A percentile compares a stretch with the other conserved stretches of the same genome.
Conservation (phyloP, 2,888 invertebrate species). For the Eupithecia abbreviata region DNA sequence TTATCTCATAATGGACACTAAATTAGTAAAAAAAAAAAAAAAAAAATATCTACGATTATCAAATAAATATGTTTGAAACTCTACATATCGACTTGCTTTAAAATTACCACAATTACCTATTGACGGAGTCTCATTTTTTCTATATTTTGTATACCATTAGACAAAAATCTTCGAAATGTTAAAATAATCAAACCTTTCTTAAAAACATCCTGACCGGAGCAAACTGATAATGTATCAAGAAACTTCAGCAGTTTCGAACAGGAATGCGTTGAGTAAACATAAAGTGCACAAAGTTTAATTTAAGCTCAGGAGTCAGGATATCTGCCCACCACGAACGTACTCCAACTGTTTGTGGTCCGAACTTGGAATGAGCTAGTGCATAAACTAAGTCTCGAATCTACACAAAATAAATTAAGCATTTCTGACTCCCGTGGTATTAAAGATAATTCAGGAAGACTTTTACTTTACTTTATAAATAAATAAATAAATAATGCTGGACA, state of each 20-base stretch:
- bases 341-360: conserved; percentile 32
- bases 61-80: background rate
- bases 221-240: conserved; percentile 8
- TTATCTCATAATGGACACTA: background rate
- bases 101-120: background rate
- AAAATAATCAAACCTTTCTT: background rate
- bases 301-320: conserved; percentile 31
- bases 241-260: conserved; percentile 17
- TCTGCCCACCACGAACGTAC: conserved; percentile 27
- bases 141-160: background rate
- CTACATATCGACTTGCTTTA: background rate
- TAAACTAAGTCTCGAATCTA: conserved; percentile 15
- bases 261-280: conserved; percentile 20
- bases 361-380: conserved; percentile 20
- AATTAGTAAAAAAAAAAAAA: background rate
- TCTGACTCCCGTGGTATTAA: background rate
- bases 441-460: too few relatives aligned
- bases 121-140: background rate
- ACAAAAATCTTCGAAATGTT: background rate
- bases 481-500: too few relatives aligned
- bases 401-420: conserved; percentile 12
- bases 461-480: too few relatives aligned
- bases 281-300: conserved; percentile 35
- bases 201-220: background rate
- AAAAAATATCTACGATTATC: too few relatives aligned